Base-by-base conservation (phyloP, 2,113 vertebrate genomes). In the Syngnathus typhle region DNA sequence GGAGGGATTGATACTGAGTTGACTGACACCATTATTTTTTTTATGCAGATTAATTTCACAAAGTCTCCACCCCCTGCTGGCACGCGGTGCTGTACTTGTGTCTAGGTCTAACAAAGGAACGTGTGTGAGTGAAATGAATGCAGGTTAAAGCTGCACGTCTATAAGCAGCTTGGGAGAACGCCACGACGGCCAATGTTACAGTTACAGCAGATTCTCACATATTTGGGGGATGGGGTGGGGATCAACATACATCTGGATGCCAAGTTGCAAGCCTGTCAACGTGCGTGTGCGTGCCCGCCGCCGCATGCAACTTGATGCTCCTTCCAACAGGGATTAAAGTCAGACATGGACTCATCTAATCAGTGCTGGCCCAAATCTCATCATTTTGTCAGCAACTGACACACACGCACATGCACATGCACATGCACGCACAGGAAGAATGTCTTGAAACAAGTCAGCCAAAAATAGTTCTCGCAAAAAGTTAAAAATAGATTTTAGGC, bases 341-440 rank as follows among this genome's bases (percentile, higher is more conserved):
- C 83, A 82, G 87, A 87, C 85, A 85, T 74, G 73, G 79, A 85
- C 82, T 84, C 84, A 82, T 88, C 85, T 86, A 86, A 88, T 87
- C 85, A 85, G 81, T 78, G 67, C 70, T 84, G 84, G 85, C 81
- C 82, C 76, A 81, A 86, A 84, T 84, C 27, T 58, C 55, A 58
- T 58, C 55, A 56, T 27, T 56, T 27, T 56, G 23, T 23, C 64
- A 70, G 67, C 74, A 78, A 80, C 78, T 78, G 12, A 7, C 23
- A 56, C 54, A 32, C 54, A 56, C 27, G 7, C 21, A 18, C 51
- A 54, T 21, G 23, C 51, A 18, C 51, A 54, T 21, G 23, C 51
- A 12, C 51, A 12, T 4, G 1, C 52, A 54, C 21, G 4, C 9
- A 19, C n/a, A 15, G 1, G n/a, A 54, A 54, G 23, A 54, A n/a